These are phyloP conservation scores for Taphrorychus bicolor DNA, from an alignment of 2,888 invertebrate genomes.

Conservation along the genomic window DNA sequence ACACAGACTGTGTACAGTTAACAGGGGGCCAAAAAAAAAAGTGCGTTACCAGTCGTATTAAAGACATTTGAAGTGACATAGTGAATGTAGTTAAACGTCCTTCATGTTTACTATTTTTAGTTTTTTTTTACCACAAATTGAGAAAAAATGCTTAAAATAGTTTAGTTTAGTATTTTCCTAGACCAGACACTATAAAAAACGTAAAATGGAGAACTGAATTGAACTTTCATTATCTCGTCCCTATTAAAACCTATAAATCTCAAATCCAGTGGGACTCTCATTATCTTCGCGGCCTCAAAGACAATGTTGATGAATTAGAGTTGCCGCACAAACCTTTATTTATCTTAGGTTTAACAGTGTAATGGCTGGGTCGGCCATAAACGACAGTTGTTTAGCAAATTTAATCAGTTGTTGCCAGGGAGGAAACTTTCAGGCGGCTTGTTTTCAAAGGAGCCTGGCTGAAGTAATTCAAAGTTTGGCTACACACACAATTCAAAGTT, in stretches of 20 bases:
- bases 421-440: conserved; percentile 6
- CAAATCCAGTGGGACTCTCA: background rate
- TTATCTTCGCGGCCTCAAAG: conserved; percentile 7
- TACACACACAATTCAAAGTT: background rate
- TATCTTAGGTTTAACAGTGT: conserved; percentile 10
- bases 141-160: no score
- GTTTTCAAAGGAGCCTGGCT: background rate
- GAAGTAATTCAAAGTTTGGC: conserved; percentile 4
- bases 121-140: no score
- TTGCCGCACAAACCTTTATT: conserved; percentile 9
- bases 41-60: no score
- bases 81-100: no score
- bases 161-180: no score
- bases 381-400: conserved; percentile 18
- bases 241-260: conserved; percentile 5
- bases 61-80: no score
- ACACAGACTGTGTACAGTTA: no score
- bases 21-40: no score
- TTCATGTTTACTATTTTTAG: no score
- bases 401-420: conserved; percentile 11
- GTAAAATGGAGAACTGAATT: no score
- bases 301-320: conserved; percentile 14
- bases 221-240: no score
- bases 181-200: no score
- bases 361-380: conserved; percentile 9